A percentile compares a stretch with the other conserved stretches of the same genome.
phyloP scores from a whole-genome alignment of 2,113 vertebrate species.

The Psilopogon haemacephalus region DNA sequence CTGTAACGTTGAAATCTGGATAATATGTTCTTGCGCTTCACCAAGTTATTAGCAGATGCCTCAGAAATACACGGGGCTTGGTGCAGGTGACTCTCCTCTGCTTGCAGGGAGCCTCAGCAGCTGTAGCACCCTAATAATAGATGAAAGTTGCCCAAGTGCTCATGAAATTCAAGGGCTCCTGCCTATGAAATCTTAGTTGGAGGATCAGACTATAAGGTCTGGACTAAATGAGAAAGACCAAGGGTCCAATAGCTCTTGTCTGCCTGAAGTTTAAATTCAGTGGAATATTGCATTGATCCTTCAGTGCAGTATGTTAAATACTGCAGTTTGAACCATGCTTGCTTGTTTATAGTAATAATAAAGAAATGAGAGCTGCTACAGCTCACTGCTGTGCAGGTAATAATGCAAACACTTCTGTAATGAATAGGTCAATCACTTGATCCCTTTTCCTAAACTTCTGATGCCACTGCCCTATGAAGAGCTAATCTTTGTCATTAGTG shows the following conservation, averaged over 20 bases:
- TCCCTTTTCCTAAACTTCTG: conserved; percentile 23
- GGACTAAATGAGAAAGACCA: background rate
- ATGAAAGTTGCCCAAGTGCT: background rate
- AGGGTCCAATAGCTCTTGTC: background rate
- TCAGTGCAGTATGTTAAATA: background rate
- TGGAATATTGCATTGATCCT: background rate
- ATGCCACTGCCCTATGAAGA: background rate
- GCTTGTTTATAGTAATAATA: background rate
- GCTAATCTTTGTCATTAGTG: background rate
- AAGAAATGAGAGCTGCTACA: background rate
- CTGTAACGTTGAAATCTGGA: background rate
- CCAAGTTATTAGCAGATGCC: background rate
- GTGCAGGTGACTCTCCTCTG: background rate
- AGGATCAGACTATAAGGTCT: background rate
- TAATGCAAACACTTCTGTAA: background rate
- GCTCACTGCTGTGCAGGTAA: background rate
- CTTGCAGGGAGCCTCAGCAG: background rate
- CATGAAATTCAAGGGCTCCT: background rate
- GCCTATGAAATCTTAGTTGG: background rate
- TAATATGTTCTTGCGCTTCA: background rate
- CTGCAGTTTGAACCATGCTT: background rate
- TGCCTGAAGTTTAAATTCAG: background rate
- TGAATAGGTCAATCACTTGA: background rate
- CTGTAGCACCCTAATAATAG: background rate
- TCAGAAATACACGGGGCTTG: background rate